phyloP scores from a whole-genome alignment of 2,797 vertebrate genomes.

The Sebastiscus albofasciatus region DNA sequence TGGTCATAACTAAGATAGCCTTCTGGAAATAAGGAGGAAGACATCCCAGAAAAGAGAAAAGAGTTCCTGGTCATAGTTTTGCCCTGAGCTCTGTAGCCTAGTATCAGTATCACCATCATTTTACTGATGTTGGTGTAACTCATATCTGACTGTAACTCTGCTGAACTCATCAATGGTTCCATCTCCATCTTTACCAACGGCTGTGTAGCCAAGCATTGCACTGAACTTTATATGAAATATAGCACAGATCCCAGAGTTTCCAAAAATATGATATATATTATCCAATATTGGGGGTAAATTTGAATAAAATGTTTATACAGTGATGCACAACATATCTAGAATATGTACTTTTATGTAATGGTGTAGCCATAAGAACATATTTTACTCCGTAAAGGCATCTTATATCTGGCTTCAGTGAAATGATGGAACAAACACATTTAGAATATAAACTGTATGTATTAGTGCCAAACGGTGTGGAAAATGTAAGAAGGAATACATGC shows the following conservation, averaged over 20 bases:
- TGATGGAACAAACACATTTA: background rate
- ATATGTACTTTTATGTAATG: constrained; percentile 14
- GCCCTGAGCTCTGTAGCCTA: background rate
- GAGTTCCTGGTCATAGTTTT: background rate
- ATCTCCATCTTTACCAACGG: background rate
- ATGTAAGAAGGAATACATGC: background rate
- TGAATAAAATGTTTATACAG: background rate
- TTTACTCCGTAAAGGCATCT: background rate
- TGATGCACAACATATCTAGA: background rate
- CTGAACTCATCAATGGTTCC: background rate
- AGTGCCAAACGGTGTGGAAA: background rate
- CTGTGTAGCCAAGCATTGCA: constrained; percentile 10
- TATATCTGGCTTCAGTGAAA: background rate
- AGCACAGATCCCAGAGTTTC: background rate
- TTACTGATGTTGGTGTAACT: constrained; percentile 2
- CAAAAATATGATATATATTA: background rate
- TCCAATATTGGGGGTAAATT: background rate
- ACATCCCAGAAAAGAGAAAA: constrained; percentile 6
- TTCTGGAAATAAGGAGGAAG: background rate
- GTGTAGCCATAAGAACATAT: background rate
- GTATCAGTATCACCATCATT: background rate
- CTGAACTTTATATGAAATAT: constrained; percentile 4
- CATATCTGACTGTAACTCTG: background rate
- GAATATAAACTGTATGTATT: background rate
- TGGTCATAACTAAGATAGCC: background rate